A percentile compares a stretch with the other conserved stretches of the same genome.
These are phyloP conservation scores for Pteruthius melanotis DNA, from an alignment of 2,113 vertebrate genomes.

Conservation along the genomic window DNA sequence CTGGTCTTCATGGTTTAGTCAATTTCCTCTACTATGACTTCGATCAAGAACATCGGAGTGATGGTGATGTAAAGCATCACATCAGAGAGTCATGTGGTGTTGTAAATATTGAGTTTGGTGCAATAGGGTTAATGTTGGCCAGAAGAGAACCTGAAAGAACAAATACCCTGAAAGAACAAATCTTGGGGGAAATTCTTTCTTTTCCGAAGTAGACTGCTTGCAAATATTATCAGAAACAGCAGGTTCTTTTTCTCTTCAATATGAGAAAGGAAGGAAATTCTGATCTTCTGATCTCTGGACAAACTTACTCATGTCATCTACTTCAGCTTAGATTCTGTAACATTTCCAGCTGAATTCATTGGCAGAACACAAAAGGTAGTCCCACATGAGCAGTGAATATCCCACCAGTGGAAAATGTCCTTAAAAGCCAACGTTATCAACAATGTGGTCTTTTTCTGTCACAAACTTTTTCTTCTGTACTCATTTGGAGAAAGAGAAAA, in stretches of 20 bases:
- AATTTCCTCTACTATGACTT: background rate
- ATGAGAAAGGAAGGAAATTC: background rate
- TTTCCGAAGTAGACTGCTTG: background rate
- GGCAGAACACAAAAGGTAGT: background rate
- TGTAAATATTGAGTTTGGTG: background rate
- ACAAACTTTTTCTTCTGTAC: background rate
- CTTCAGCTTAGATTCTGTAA: background rate
- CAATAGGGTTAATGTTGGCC: no score
- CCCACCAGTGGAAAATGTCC: background rate
- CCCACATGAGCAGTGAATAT: background rate
- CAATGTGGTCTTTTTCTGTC: background rate
- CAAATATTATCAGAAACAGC: background rate
- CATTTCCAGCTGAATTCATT: background rate
- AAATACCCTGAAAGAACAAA: background rate
- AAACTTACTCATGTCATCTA: background rate
- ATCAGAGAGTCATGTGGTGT: background rate
- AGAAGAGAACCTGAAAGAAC: no score
- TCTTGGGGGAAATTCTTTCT: background rate
- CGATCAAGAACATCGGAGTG: background rate
- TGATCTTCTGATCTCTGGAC: background rate
- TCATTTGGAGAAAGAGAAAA: background rate
- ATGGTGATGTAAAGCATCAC: background rate
- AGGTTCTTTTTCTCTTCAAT: background rate
- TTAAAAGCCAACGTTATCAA: rapidly evolving
- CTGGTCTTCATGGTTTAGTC: background rate